Evolutionary conservation across 64 coral and sea anemone species (phyloP).

Genomic region (Dendrophyllia cribrosa): DNA sequence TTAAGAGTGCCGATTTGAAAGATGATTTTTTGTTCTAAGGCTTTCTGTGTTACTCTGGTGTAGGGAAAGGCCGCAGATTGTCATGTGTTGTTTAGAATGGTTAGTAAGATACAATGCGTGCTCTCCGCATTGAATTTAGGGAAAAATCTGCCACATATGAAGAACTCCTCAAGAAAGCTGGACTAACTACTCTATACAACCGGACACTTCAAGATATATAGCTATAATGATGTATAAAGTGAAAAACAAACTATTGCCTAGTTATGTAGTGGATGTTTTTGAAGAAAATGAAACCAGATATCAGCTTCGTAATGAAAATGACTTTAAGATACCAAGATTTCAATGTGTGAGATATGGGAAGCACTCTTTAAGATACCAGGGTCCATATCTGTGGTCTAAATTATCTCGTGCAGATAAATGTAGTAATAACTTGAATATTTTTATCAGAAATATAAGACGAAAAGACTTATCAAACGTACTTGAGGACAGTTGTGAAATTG

Average conservation of each 20-base stretch:
- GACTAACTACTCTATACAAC: constrained; percentile 40
- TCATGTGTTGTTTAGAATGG: too few relatives aligned
- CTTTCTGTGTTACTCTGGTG: too few relatives aligned
- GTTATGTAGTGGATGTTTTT: constrained; percentile 1
- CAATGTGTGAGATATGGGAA: not conserved
- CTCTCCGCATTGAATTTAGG: not conserved
- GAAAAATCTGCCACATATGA: constrained; percentile 5
- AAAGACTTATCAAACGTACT: too few relatives aligned
- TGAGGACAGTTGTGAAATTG: too few relatives aligned
- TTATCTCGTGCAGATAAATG: not conserved
- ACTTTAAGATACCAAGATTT: not conserved
- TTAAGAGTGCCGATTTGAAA: too few relatives aligned
- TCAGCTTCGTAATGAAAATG: not conserved
- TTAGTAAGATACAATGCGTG: too few relatives aligned
- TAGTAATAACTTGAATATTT: not conserved
- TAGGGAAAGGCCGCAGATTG: too few relatives aligned
- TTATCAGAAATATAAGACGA: not conserved
- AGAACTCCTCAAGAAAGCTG: constrained; percentile 29
- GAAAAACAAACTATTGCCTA: constrained; percentile 53
- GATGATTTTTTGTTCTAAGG: too few relatives aligned
- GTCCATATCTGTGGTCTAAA: not conserved
- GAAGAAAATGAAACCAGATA: not conserved
- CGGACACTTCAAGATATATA: constrained; percentile 42
- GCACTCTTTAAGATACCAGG: constrained; percentile 2
- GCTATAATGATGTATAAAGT: constrained; percentile 69